A percentile compares a stretch with the other conserved stretches of the same genome.
Conservation (phyloP, 2,888 invertebrate species). For the Ormia ochracea region DNA sequence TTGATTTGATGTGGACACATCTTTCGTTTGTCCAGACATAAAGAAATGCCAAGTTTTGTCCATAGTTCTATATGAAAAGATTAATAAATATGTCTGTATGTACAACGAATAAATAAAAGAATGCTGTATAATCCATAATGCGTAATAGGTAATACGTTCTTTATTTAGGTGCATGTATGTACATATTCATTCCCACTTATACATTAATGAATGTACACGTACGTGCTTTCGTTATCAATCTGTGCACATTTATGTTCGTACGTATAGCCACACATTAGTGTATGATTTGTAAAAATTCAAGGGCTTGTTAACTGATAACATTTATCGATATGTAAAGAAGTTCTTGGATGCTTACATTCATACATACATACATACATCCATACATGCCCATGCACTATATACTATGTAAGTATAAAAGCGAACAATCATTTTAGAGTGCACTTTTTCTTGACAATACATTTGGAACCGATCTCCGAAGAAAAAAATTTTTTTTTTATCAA, state of each 20-base stretch:
- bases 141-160: neutral
- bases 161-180: neutral
- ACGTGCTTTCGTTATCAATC: neutral
- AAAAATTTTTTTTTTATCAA: no score
- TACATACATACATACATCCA: neutral
- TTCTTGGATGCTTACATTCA: neutral
- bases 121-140: neutral
- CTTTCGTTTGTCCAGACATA: conserved; percentile 69
- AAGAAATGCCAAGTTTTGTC: conserved; percentile 72
- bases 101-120: neutral
- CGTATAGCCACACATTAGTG: neutral
- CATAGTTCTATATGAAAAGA: conserved; percentile 63
- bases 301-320: conserved; percentile 31
- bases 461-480: no score
- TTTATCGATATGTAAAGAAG: neutral
- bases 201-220: no score
- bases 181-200: no score
- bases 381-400: neutral
- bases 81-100: no score
- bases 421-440: no score
- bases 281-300: conserved; percentile 5
- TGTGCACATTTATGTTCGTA: neutral
- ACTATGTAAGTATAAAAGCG: no score
- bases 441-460: no score
- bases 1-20: conserved; percentile 54